Evolutionary conservation across 2,888 invertebrate genomes (phyloP).

Genomic region (Cerceris rybyensis): DNA sequence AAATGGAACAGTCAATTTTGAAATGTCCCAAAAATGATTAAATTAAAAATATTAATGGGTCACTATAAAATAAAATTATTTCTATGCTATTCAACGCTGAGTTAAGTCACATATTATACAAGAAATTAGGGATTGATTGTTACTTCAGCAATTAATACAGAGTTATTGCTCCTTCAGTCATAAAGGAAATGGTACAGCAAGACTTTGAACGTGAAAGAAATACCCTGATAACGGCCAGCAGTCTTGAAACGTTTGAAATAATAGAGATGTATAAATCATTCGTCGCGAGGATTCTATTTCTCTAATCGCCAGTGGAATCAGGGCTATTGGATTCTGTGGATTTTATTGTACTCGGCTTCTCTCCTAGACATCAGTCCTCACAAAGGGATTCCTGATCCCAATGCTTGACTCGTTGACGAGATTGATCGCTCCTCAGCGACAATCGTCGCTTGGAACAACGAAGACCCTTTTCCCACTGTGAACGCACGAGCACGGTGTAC

Average conservation of each 20-base stretch:
- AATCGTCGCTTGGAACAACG: constrained; percentile 62
- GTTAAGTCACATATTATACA: too few species aligned
- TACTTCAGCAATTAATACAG: too few species aligned
- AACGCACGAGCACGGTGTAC: constrained; percentile 55
- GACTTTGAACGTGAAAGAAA: too few species aligned
- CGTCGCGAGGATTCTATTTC: constrained; percentile 27
- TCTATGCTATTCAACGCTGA: too few species aligned
- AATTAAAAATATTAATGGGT: too few species aligned
- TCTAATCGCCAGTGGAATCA: constrained; percentile 43
- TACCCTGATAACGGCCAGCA: too few species aligned
- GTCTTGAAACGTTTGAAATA: not conserved
- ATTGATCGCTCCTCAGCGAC: constrained; percentile 72
- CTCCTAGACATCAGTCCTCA: constrained; percentile 38
- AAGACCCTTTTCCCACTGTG: constrained; percentile 64
- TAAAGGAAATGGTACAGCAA: too few species aligned
- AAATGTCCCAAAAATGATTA: too few species aligned
- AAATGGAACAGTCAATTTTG: too few species aligned
- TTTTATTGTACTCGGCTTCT: constrained; percentile 36
- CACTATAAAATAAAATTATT: too few species aligned
- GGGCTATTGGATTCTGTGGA: constrained; percentile 34
- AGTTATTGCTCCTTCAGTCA: too few species aligned
- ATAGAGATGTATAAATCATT: constrained; percentile 34
- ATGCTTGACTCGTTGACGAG: constrained; percentile 63
- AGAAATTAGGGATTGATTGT: too few species aligned
- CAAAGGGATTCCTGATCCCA: constrained; percentile 62